Percentiles rank a stretch among this genome's conserved stretches.
phyloP scores from a whole-genome alignment of 2,888 invertebrate genomes.

The Molorchus minor region DNA sequence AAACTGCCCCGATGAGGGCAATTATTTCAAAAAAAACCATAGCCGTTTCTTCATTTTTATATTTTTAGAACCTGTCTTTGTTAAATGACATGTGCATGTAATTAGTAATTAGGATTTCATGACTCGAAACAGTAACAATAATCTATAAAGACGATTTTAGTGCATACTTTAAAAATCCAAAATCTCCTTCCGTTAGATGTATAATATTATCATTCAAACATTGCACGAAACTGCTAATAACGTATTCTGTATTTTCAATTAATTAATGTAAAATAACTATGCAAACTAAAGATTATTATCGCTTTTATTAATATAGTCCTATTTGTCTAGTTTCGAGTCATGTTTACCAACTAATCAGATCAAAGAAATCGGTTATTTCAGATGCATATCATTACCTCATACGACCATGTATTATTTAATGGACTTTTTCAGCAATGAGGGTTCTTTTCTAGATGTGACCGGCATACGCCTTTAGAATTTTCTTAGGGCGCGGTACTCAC shows the following conservation, averaged over 20 bases:
- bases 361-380: conserved; percentile 40
- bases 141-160: conserved; percentile 5
- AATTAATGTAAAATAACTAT: conserved; percentile 52
- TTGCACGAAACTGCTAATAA: conserved; percentile 32
- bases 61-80: too few relatives aligned
- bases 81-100: too few relatives aligned
- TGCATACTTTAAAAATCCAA: conserved; percentile 17
- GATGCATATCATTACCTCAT: conserved; percentile 29
- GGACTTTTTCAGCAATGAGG: conserved; percentile 9
- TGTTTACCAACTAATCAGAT: conserved; percentile 43
- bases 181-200: conserved; percentile 26
- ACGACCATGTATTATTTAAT: conserved; percentile 16
- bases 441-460: conserved; percentile 6
- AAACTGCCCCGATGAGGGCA: too few relatives aligned
- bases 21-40: too few relatives aligned
- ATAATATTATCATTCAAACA: conserved; percentile 23
- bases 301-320: conserved; percentile 43
- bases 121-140: too few relatives aligned
- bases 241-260: conserved; percentile 50
- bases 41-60: too few relatives aligned
- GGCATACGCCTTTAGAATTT: background rate
- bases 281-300: conserved; percentile 49
- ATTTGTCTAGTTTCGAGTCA: conserved; percentile 48
- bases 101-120: too few relatives aligned
- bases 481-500: conserved; percentile 9